Percentiles rank a stretch among this genome's conserved stretches.
Evolutionary conservation across 2,888 invertebrate species (phyloP).

Genomic region (Scelioninae gen. 1): DNA sequence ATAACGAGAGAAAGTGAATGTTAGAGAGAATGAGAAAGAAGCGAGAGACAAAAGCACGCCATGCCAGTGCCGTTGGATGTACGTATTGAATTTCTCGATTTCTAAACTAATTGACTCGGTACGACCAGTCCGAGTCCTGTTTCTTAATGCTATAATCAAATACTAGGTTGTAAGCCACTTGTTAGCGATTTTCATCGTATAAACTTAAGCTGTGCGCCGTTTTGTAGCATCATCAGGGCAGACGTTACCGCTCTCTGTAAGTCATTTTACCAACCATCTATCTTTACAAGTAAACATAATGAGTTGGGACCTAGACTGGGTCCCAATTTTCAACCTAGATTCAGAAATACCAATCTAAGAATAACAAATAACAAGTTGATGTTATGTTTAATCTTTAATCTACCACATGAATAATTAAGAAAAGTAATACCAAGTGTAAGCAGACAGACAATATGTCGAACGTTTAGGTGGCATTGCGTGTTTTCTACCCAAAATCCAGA

Average conservation of each 20-base stretch:
- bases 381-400: conserved; percentile 30
- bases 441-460: conserved; percentile 19
- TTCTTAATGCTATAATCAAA: conserved; percentile 75
- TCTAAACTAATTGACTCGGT: conserved; percentile 72
- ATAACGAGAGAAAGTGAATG: conserved; percentile 38
- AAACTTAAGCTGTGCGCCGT: conserved; percentile 83
- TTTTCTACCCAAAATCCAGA: conserved; percentile 72
- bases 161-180: conserved; percentile 80
- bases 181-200: conserved; percentile 76
- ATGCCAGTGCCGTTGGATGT: conserved; percentile 80
- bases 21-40: conserved; percentile 26
- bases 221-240: conserved; percentile 83
- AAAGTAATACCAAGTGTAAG: conserved; percentile 27
- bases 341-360: conserved; percentile 3
- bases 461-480: conserved; percentile 64
- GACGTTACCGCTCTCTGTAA: conserved; percentile 84
- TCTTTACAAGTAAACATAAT: conserved; percentile 80
- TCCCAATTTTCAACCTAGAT: neutral
- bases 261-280: conserved; percentile 82
- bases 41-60: conserved; percentile 63
- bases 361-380: conserved; percentile 44
- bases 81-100: conserved; percentile 80
- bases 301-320: conserved; percentile 52
- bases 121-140: conserved; percentile 18
- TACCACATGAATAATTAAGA: neutral